phyloP scores from a whole-genome alignment of 2,113 vertebrate genomes.

The Corythaixoides concolor region DNA sequence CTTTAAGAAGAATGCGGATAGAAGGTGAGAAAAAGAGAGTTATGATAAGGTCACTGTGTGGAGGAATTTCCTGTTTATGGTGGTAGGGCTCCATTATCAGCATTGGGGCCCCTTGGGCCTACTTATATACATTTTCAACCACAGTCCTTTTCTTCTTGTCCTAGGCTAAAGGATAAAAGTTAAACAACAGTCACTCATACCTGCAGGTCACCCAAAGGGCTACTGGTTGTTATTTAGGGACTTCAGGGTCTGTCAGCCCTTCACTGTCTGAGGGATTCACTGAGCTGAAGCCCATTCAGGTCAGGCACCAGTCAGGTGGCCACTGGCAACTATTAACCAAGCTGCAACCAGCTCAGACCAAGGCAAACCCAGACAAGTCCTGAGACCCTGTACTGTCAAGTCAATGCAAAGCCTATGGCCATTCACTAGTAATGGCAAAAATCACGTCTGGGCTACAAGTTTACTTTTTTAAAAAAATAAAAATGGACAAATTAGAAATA shows the following conservation, averaged over 20 bases:
- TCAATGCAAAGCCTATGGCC: neutral
- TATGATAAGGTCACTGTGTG: neutral
- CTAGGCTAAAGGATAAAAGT: neutral
- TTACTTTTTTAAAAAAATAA: neutral
- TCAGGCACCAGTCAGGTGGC: neutral
- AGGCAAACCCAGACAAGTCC: neutral
- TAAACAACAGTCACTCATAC: neutral
- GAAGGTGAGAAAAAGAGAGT: neutral
- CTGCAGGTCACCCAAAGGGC: neutral
- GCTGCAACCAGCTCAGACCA: neutral
- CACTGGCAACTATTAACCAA: neutral
- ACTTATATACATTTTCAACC: neutral
- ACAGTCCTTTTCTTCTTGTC: neutral
- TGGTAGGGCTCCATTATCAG: neutral
- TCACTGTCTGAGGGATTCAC: neutral
- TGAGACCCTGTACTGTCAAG: neutral
- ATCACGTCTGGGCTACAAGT: neutral
- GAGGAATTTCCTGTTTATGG: neutral
- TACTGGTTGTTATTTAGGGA: fast-evolving
- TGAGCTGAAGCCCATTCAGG: neutral
- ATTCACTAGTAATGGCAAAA: neutral
- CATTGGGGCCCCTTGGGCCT: fast-evolving
- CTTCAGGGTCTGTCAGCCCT: neutral
- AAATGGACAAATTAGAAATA: neutral
- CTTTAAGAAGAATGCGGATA: neutral